Evolutionary conservation across 92 coral and sea anemone species (phyloP).

Genomic region (Phenganax marumi): DNA sequence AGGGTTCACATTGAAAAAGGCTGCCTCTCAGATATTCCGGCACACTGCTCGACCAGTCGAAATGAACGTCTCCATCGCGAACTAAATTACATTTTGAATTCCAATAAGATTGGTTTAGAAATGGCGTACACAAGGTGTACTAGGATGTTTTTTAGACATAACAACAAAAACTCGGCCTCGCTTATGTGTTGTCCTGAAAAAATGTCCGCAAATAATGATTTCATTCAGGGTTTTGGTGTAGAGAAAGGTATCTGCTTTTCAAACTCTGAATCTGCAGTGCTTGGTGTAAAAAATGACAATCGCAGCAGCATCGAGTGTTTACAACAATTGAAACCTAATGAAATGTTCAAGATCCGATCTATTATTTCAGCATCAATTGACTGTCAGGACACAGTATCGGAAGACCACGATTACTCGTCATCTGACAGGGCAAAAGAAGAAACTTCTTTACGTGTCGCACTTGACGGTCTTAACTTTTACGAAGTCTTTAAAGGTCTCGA

Average conservation of each 20-base stretch:
- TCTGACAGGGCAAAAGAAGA: neutral
- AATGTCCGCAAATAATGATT: neutral
- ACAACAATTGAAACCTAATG: neutral
- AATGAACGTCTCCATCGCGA: constrained; percentile 34
- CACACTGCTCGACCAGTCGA: constrained; percentile 20
- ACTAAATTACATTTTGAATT: constrained; percentile 6
- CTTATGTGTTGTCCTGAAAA: neutral
- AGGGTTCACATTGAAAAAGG: constrained; percentile 17
- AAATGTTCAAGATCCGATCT: neutral
- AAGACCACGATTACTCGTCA: constrained; percentile 6
- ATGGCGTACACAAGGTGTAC: constrained; percentile 17
- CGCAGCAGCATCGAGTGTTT: neutral
- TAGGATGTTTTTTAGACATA: constrained; percentile 21
- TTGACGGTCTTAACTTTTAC: constrained; percentile 36
- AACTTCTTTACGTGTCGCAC: constrained; percentile 33
- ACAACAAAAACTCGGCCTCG: constrained; percentile 10
- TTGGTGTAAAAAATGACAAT: neutral
- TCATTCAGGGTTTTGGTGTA: neutral
- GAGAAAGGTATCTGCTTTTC: neutral
- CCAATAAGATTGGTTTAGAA: constrained; percentile 12
- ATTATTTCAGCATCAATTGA: neutral
- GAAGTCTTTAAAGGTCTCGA: constrained; percentile 24
- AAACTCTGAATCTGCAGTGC: constrained; percentile 13
- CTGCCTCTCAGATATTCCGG: constrained; percentile 16
- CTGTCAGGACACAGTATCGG: neutral